Percentiles rank a stretch among this genome's conserved stretches.
phyloP scores from a whole-genome alignment of 2,797 vertebrate species.

The Semaprochilodus insignis region DNA sequence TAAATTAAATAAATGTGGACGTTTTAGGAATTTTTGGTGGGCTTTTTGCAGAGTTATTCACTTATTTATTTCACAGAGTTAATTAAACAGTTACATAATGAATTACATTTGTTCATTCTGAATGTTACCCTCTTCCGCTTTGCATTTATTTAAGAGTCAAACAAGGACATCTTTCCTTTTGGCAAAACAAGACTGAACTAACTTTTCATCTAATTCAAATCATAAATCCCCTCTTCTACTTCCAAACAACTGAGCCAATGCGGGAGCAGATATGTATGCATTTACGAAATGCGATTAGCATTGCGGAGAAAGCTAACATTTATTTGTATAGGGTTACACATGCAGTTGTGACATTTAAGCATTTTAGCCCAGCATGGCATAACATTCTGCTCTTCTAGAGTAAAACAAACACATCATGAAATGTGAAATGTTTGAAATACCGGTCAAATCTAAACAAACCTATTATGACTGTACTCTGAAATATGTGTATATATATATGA shows the following conservation, averaged over 20 bases:
- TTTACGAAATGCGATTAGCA: no score
- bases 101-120: background rate
- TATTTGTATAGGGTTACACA: no score
- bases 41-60: no score
- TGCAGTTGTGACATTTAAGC: no score
- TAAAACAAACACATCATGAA: no score
- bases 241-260: background rate
- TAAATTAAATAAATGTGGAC: no score
- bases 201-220: background rate
- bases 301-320: no score
- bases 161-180: background rate
- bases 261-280: no score
- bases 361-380: no score
- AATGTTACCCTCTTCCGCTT: background rate
- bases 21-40: background rate
- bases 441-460: no score
- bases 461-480: background rate
- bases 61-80: background rate
- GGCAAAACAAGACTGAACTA: background rate
- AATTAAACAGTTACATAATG: background rate
- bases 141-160: background rate
- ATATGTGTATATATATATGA: background rate
- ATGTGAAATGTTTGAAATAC: no score
- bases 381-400: no score
- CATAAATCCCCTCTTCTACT: background rate